Evolutionary conservation across 2,888 invertebrate genomes (phyloP).

Genomic region (Drosophila merina): DNA sequence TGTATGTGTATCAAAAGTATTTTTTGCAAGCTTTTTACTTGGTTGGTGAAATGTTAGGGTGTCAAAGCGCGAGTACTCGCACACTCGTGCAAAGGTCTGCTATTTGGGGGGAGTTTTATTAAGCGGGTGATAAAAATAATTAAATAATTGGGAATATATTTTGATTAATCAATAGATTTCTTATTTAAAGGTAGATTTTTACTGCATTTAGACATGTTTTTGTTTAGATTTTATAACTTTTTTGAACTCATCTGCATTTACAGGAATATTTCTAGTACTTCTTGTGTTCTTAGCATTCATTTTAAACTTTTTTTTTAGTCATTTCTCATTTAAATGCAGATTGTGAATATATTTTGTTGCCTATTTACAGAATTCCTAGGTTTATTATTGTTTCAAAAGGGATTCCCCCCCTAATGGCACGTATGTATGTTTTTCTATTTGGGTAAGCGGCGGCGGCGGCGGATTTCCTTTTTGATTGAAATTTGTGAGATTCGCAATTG

Average conservation of each 20-base stretch:
- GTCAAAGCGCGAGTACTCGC: slow-evolving; percentile 14
- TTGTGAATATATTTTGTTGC: too few relatives aligned
- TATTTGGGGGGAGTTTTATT: background rate
- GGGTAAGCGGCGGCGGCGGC: slow-evolving; percentile 27
- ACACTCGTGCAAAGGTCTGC: background rate
- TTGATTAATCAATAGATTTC: too few relatives aligned
- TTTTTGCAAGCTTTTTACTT: slow-evolving; percentile 12
- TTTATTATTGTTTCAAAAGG: background rate
- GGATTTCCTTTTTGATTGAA: background rate
- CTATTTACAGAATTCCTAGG: background rate
- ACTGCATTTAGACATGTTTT: too few relatives aligned
- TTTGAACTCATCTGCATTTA: too few relatives aligned
- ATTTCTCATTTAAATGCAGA: too few relatives aligned
- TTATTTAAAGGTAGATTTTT: too few relatives aligned
- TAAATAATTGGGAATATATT: background rate
- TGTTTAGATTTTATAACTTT: too few relatives aligned
- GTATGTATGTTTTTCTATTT: slow-evolving; percentile 18
- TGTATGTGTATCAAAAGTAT: slow-evolving; percentile 2
- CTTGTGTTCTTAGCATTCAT: too few relatives aligned
- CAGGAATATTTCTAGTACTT: too few relatives aligned
- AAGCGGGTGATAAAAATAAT: background rate
- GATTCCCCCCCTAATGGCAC: background rate
- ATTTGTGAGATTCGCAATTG: slow-evolving; percentile 10
- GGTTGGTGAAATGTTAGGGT: slow-evolving; percentile 32
- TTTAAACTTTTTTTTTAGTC: too few relatives aligned